A percentile compares a stretch with the other conserved stretches of the same genome.
These are phyloP conservation scores for Pachypeltis micranthus DNA, from an alignment of 1,140 invertebrate species.

Conservation along the genomic window DNA sequence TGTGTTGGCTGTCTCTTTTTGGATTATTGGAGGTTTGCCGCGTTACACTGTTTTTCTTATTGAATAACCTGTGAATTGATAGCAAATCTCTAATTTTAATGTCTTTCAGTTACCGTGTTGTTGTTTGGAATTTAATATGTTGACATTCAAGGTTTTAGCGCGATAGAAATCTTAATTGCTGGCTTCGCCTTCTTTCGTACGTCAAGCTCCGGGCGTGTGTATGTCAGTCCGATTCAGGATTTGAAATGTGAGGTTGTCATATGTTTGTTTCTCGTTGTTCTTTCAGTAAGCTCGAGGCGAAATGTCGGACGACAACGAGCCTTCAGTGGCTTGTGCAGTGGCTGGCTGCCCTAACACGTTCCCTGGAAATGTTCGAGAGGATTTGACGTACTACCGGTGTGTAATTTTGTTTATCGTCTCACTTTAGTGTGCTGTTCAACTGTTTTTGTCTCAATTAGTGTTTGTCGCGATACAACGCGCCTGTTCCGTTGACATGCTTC, in stretches of 20 bases:
- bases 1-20: neutral
- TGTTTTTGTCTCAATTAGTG: neutral
- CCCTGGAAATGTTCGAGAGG: neutral
- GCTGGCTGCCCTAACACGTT: neutral
- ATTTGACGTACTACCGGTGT: neutral
- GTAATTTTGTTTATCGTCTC: neutral
- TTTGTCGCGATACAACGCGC: neutral
- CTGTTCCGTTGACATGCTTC: neutral
- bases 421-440: neutral
- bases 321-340: neutral
- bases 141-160: neutral
- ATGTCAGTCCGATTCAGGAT: too few species aligned
- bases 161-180: neutral
- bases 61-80: neutral
- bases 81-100: neutral
- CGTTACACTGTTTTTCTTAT: neutral
- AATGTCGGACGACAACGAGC: neutral
- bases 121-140: neutral
- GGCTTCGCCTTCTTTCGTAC: neutral
- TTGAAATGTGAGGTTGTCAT: too few species aligned
- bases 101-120: too few species aligned
- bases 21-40: neutral
- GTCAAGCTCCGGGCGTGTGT: too few species aligned
- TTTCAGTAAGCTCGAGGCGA: too few species aligned
- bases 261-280: too few species aligned